Evolutionary conservation across 2,113 vertebrate species (phyloP).

Genomic region (Ageneiosus marmoratus): DNA sequence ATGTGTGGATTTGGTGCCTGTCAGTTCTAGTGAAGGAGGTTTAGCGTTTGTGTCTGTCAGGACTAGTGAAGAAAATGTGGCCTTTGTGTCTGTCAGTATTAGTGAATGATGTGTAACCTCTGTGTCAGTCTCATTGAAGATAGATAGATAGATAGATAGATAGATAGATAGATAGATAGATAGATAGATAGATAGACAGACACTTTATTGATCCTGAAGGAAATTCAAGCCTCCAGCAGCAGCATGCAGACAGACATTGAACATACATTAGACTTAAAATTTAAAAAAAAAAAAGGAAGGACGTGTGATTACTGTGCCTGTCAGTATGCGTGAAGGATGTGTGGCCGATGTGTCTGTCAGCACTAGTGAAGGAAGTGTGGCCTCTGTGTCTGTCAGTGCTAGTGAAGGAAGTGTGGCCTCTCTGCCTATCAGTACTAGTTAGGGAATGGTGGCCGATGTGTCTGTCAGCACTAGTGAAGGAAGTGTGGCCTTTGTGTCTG

Average conservation of each 20-base stretch:
- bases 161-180: too few species aligned
- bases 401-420: not conserved
- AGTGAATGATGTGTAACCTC: not conserved
- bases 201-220: too few species aligned
- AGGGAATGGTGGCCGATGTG: not conserved
- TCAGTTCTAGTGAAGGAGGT: not conserved
- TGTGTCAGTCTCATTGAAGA: not conserved
- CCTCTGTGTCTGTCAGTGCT: not conserved
- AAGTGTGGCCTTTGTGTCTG: not conserved
- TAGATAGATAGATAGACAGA: too few species aligned
- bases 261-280: too few species aligned
- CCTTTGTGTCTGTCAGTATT: not conserved
- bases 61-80: not conserved
- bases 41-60: not conserved
- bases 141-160: too few species aligned
- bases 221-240: too few species aligned
- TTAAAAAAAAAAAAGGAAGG: too few species aligned
- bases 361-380: not conserved
- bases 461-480: not conserved
- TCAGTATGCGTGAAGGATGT: not conserved
- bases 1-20: not conserved
- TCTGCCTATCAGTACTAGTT: not conserved
- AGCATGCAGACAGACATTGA: too few species aligned
- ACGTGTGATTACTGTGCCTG: not conserved
- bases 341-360: not conserved